Conservation (phyloP, 2,888 invertebrate genomes). For the Eledona agricola region DNA sequence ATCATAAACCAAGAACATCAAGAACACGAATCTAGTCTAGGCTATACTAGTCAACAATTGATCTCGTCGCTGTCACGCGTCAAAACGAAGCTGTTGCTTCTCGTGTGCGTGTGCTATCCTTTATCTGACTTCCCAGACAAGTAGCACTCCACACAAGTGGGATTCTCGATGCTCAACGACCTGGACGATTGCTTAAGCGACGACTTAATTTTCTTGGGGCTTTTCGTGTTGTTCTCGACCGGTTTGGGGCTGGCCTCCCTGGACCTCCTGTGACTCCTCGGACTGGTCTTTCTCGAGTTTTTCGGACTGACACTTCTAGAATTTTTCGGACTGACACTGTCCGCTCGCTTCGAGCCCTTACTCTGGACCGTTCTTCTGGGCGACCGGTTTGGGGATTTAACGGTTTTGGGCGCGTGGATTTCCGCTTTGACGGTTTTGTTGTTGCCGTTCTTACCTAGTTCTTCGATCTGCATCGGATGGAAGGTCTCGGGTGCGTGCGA, state of each 20-base stretch:
- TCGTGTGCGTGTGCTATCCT: constrained; percentile 55
- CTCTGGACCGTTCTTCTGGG: constrained; percentile 50
- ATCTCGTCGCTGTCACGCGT: constrained; percentile 53
- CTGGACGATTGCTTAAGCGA: constrained; percentile 61
- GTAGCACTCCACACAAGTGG: constrained; percentile 78
- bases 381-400: constrained; percentile 53
- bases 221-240: constrained; percentile 43
- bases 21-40: constrained; percentile 5
- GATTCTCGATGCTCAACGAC: constrained; percentile 72
- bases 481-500: constrained; percentile 93
- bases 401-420: constrained; percentile 56
- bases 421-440: constrained; percentile 65
- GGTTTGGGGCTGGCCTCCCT: constrained; percentile 45
- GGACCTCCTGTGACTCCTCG: constrained; percentile 46
- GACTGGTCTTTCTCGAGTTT: constrained; percentile 53
- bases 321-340: constrained; percentile 44
- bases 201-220: constrained; percentile 57
- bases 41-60: constrained; percentile 49
- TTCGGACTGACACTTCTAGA: constrained; percentile 49
- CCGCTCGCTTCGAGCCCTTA: constrained; percentile 40
- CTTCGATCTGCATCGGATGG: constrained; percentile 87
- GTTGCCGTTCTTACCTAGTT: constrained; percentile 79
- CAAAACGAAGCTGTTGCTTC: constrained; percentile 44
- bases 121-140: constrained; percentile 68
- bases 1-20: constrained; percentile 14